A percentile compares a stretch with the other conserved stretches of the same genome.
Conservation (phyloP, 2,888 invertebrate species). For the Tubiluchus corallicola region DNA sequence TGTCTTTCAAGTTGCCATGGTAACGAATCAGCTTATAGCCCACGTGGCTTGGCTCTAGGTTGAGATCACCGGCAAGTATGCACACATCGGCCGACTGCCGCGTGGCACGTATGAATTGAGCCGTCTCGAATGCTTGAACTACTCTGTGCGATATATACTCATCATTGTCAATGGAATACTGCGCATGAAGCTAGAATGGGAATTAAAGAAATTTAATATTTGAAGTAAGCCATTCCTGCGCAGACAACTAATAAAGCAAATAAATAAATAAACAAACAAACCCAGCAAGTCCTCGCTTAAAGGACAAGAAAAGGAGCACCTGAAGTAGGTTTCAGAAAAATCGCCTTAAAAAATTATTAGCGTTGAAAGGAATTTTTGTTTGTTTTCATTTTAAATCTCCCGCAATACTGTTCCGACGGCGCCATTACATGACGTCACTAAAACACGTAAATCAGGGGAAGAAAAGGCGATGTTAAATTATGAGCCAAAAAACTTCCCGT, state of each 20-base stretch:
- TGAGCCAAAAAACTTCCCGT: no score
- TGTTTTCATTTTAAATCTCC: no score
- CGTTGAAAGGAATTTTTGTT: no score
- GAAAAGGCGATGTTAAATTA: no score
- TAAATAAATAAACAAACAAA: constrained; percentile 6
- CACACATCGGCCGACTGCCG: constrained; percentile 43
- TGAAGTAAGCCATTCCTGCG: no score
- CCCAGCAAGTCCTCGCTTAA: no score
- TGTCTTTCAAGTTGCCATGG: constrained; percentile 31
- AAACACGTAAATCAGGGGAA: no score
- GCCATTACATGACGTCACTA: no score
- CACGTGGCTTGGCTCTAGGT: constrained; percentile 62
- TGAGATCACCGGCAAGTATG: constrained; percentile 82
- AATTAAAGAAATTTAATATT: neutral
- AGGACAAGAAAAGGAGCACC: no score
- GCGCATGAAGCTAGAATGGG: constrained; percentile 61
- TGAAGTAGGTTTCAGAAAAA: no score
- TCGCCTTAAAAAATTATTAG: no score
- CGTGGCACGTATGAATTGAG: constrained; percentile 77
- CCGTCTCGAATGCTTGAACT: constrained; percentile 79
- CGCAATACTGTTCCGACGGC: no score
- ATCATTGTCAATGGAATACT: constrained; percentile 57
- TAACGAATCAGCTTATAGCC: constrained; percentile 31
- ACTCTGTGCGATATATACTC: constrained; percentile 74
- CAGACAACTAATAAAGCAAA: constrained; percentile 7